phyloP scores from a whole-genome alignment of 2,797 vertebrate genomes.

The Sus cebifrons region DNA sequence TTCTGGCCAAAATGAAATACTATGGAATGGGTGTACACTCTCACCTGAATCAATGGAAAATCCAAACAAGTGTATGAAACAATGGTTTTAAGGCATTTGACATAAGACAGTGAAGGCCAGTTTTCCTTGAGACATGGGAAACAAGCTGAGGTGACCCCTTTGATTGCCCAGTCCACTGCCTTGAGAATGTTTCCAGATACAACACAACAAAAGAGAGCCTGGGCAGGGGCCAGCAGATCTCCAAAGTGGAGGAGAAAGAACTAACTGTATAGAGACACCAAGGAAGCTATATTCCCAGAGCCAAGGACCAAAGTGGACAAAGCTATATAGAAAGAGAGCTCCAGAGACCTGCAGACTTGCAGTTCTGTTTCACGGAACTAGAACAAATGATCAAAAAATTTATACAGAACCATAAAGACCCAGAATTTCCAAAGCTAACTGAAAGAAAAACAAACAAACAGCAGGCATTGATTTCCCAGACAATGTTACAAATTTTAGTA shows the following conservation, averaged over 20 bases:
- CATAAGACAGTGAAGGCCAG: neutral
- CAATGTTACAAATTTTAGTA: too few relatives aligned
- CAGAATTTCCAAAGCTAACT: too few relatives aligned
- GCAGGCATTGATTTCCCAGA: too few relatives aligned
- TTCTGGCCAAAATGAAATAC: neutral
- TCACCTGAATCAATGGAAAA: neutral
- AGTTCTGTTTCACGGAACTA: neutral
- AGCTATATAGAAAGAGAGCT: neutral
- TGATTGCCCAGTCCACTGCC: neutral
- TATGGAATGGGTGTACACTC: neutral
- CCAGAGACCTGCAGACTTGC: neutral
- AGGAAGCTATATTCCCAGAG: neutral
- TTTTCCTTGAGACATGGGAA: neutral
- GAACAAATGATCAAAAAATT: too few relatives aligned
- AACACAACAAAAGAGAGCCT: neutral
- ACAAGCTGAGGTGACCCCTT: neutral
- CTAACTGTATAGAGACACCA: neutral
- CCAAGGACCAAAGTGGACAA: neutral
- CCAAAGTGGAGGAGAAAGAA: neutral
- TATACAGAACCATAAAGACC: neutral
- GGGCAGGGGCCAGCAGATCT: neutral
- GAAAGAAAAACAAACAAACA: too few relatives aligned
- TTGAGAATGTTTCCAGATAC: neutral
- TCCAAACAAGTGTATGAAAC: neutral
- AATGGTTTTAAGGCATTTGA: neutral